phyloP scores from a whole-genome alignment of 2,888 invertebrate species.

The Tetanocera ferruginea region DNA sequence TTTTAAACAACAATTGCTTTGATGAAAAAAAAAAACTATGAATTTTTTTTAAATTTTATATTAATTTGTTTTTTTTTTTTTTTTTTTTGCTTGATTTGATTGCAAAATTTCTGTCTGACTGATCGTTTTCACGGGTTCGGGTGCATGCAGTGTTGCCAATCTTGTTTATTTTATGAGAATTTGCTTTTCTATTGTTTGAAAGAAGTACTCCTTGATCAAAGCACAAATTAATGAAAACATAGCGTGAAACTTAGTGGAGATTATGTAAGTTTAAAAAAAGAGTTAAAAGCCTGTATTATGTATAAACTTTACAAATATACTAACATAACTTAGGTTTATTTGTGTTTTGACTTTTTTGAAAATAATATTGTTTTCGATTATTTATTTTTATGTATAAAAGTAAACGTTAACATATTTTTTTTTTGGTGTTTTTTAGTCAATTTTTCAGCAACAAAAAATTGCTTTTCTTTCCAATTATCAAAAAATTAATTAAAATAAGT shows the following conservation, averaged over 20 bases:
- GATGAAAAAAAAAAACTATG: no score
- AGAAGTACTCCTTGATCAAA: not conserved
- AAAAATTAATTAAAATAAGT: not conserved
- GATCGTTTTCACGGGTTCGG: slow-evolving; percentile 66
- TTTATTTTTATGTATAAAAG: not conserved
- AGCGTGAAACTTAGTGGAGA: slow-evolving; percentile 17
- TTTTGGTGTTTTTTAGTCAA: not conserved
- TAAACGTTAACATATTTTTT: not conserved
- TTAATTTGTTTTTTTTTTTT: not conserved
- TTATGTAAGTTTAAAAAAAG: not conserved
- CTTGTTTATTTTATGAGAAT: not conserved
- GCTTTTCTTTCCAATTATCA: no score
- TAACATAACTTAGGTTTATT: not conserved
- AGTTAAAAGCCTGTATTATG: not conserved
- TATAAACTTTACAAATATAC: no score
- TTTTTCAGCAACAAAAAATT: no score
- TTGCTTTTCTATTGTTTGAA: not conserved
- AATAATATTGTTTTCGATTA: no score
- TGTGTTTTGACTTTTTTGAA: not conserved
- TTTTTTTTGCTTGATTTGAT: slow-evolving; percentile 6
- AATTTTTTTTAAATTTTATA: no score
- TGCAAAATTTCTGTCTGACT: slow-evolving; percentile 48
- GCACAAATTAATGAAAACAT: slow-evolving; percentile 12
- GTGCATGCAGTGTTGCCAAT: slow-evolving; percentile 56
- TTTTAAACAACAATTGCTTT: no score